Conservation (phyloP, 2,888 invertebrate species). For the Cosmia pyralina region DNA sequence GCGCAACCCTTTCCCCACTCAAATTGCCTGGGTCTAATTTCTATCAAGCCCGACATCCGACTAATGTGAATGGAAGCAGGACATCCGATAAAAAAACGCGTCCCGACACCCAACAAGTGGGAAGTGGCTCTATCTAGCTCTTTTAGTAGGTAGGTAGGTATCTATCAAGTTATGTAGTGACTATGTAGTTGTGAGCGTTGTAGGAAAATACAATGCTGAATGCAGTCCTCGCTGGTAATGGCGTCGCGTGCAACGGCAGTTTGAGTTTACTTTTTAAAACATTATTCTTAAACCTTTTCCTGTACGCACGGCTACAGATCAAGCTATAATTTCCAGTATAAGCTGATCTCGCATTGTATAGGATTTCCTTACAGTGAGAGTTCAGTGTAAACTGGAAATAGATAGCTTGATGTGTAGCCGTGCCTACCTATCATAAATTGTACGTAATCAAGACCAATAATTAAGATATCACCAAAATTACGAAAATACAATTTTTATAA, state of each 20-base stretch:
- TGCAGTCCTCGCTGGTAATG: neutral
- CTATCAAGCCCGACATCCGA: no score
- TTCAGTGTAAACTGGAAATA: no score
- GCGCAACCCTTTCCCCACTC: no score
- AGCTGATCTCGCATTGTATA: no score
- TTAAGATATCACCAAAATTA: neutral
- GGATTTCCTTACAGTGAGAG: no score
- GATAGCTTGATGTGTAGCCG: no score
- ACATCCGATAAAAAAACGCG: neutral
- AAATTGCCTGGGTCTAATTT: no score
- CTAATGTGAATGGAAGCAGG: neutral
- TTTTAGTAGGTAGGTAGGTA: neutral
- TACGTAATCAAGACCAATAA: neutral
- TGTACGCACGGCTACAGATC: neutral
- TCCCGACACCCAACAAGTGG: neutral
- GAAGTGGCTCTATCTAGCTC: neutral
- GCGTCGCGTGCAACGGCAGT: neutral
- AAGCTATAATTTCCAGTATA: no score
- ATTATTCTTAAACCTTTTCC: neutral
- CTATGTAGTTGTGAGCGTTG: neutral
- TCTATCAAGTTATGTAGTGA: neutral
- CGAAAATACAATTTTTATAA: neutral
- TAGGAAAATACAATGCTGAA: neutral
- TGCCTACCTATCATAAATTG: neutral
- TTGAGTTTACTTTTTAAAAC: conserved; percentile 8